Base-by-base conservation (phyloP, 2,888 invertebrate species). In the Urechis unicinctus region DNA sequence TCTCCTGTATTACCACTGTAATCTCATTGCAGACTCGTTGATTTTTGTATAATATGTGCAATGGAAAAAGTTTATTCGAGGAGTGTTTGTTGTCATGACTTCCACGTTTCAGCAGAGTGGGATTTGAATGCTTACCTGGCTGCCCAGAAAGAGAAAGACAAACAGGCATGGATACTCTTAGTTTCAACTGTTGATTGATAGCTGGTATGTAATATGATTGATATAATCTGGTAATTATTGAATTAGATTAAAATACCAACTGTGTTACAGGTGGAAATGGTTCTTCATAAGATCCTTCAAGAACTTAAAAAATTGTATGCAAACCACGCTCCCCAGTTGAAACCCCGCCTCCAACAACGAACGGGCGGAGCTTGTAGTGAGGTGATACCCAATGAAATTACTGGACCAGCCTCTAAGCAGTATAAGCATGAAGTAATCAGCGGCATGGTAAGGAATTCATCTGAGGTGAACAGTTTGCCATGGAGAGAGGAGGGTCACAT, bases 131-230 rank as follows among this genome's bases (percentile, higher is more conserved):
- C 73, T 2, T 74, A 72, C 50, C 52, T 74, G 9, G 73, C 73
- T 13, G 77, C 75, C 28, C 71, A 74, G 55, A 67, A 68, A 58
- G 74, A 75, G 59, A 74, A 74, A 61, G 77, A 77, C 50, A 73
- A 73, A 56, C 74, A 76, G 66, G 73, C 73, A 55, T 48, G 9
- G n/a, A n/a, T n/a, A n/a, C n/a, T n/a, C n/a, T n/a, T n/a, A n/a
- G n/a, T n/a, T n/a, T n/a, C n/a, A 24, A 6, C 2, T 47, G 47
- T 25, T 47, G 24, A 9, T 25, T n/a, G 21, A 9, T n/a, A 21
- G 13, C 17, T n/a, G 45, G 9, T 45, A n/a, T 21, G 9, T 9
- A 45, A 45, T 45, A 36, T 36, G 13, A 13, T 36, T 36, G 6
- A 26, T 6, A 3, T 48, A 17, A 6, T 48, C 6, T 48, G n/a